Conservation (phyloP, 2,888 invertebrate genomes). For the Gastracanthus pulcherrimus region DNA sequence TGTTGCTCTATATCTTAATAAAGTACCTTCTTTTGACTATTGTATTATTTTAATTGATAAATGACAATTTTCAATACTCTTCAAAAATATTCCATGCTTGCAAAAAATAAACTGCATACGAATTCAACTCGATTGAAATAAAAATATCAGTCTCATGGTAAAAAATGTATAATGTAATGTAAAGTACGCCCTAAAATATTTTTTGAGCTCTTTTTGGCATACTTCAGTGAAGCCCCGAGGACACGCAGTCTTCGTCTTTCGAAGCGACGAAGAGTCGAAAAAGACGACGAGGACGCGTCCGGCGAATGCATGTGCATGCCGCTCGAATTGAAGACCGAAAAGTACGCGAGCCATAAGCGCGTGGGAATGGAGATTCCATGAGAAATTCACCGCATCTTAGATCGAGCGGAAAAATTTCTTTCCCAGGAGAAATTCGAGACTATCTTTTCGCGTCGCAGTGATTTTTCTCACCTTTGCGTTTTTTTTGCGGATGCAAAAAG, state of each 20-base stretch:
- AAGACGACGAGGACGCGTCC: background rate
- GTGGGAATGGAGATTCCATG: constrained; percentile 48
- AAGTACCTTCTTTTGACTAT: too few relatives aligned
- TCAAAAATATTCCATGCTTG: too few relatives aligned
- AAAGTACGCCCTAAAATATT: too few relatives aligned
- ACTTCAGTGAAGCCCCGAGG: background rate
- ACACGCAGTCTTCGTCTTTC: background rate
- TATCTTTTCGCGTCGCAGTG: background rate
- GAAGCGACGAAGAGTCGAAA: background rate
- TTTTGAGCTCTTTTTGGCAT: background rate
- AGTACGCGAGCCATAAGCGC: constrained; percentile 47
- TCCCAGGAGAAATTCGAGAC: constrained; percentile 39
- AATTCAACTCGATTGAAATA: too few relatives aligned
- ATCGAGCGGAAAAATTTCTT: constrained; percentile 49
- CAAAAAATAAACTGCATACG: too few relatives aligned
- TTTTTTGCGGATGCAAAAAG: background rate
- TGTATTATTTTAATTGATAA: too few relatives aligned
- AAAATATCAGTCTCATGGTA: too few relatives aligned
- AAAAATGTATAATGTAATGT: too few relatives aligned
- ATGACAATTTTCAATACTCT: too few relatives aligned
- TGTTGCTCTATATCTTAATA: too few relatives aligned
- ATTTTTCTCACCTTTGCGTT: background rate
- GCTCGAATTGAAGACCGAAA: constrained; percentile 52
- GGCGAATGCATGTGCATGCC: background rate
- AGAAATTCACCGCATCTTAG: constrained; percentile 34